Percentiles rank a stretch among this genome's conserved stretches.
Conservation (phyloP, 2,113 vertebrate species). For the Pipra filicauda region DNA sequence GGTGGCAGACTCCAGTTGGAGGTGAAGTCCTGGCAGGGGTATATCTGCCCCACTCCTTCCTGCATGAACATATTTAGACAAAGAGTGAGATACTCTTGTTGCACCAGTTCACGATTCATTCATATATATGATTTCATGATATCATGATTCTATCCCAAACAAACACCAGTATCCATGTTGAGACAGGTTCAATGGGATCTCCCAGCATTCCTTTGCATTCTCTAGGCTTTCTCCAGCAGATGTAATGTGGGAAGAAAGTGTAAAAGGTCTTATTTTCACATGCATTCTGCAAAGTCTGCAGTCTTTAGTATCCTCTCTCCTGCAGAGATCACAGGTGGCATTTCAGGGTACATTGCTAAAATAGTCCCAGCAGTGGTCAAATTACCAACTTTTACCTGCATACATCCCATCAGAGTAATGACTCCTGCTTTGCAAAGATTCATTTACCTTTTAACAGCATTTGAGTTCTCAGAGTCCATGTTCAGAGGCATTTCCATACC, state of each 20-base stretch:
- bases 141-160: not conserved
- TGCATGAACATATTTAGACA: not conserved
- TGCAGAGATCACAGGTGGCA: not conserved
- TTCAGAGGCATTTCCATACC: not conserved
- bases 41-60: not conserved
- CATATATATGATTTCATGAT: not conserved
- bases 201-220: not conserved
- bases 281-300: not conserved
- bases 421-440: not conserved
- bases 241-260: not conserved
- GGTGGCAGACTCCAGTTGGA: not conserved
- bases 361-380: not conserved
- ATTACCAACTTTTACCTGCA: not conserved
- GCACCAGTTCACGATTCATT: not conserved
- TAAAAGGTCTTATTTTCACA: not conserved
- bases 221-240: not conserved
- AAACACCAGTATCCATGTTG: not conserved
- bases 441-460: constrained; percentile 7
- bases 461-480: not conserved
- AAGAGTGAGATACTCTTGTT: not conserved
- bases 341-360: not conserved
- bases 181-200: not conserved
- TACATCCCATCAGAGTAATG: not conserved
- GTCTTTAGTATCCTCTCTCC: not conserved
- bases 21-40: not conserved